phyloP scores from a whole-genome alignment of 2,888 invertebrate species.

The Gymnocheta viridis region DNA sequence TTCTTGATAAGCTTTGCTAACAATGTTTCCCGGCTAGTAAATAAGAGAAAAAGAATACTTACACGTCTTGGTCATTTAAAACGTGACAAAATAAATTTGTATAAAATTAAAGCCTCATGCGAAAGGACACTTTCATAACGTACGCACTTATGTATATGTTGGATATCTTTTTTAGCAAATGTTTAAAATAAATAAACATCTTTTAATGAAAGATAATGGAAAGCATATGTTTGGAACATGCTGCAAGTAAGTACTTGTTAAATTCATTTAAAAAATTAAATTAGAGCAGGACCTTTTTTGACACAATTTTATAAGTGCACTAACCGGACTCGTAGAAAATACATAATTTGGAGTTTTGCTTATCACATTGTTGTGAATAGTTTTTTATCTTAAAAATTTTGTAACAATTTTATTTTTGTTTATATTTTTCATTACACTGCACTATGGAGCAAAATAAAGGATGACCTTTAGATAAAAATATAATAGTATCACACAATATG shows the following conservation, averaged over 20 bases:
- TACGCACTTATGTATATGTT: background rate
- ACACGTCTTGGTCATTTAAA: constrained; percentile 64
- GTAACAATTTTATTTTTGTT: background rate
- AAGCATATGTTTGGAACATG: constrained; percentile 20
- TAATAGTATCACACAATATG: too few relatives aligned
- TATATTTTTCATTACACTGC: background rate
- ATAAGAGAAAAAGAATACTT: background rate
- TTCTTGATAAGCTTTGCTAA: background rate
- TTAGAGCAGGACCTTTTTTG: background rate
- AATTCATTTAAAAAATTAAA: constrained; percentile 23
- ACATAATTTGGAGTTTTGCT: background rate
- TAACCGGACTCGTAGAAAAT: background rate
- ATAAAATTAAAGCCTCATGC: constrained; percentile 39
- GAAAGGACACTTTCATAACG: background rate
- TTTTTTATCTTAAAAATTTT: background rate
- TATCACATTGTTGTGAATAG: background rate
- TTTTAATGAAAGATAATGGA: constrained; percentile 27
- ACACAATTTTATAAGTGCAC: background rate
- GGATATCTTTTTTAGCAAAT: constrained; percentile 4
- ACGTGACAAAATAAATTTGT: constrained; percentile 63
- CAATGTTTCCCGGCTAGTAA: background rate
- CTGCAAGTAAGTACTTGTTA: background rate
- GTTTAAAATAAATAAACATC: constrained; percentile 42
- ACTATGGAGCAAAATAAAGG: too few relatives aligned
- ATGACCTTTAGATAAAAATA: too few relatives aligned